Base-by-base conservation (phyloP, 2,888 invertebrate species). In the Brachycybe producta region DNA sequence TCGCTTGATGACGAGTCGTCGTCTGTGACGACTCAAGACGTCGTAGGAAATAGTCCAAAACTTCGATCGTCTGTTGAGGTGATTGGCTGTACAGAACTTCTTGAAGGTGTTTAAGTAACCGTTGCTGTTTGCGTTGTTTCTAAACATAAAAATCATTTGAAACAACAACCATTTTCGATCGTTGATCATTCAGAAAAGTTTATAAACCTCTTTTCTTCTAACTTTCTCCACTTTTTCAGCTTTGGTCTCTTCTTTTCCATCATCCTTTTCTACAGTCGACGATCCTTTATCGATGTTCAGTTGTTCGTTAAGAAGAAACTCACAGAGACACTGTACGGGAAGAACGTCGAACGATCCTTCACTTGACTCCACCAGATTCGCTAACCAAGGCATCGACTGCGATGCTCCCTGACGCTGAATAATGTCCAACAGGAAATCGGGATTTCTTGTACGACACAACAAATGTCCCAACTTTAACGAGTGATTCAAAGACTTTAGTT, bases 261-360 rank as follows among this genome's bases (percentile, higher is more conserved):
- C 76, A 39, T 48, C 35, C 47, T 47, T 52, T 45, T 60, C 48
- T 52, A 39, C 54, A 56, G 28, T 23, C 11, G 26, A 11, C 15
- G 49, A 47, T 8, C 24, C 41, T 21, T 43, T 21, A n/a, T 46
- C 17, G 7, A 42, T 51, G 17, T 54, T 52, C 3, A 56, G 49
- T 2, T 56, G 35, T 24, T 69, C 68, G 55, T 72, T 70, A 2
- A 92, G 75, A 43, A 95, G 74, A 70, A 94, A 94, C 71, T 95
- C 95, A 71, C 95, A 95, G 43, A 97, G 75, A 64, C 94, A 95
- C 64, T 94, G 94, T n/a, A 95, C 91, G 0, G 95, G 95, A 19
- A 97, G 71, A 59, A 91, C 85, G 62, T 85, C 83, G 56, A 84
- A 73, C 17, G 86, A 84, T 1, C 86, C 84, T 62, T 91, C 91